A percentile compares a stretch with the other conserved stretches of the same genome.
These are phyloP conservation scores for Gibbula magus DNA, from an alignment of 2,888 invertebrate genomes.

Conservation along the genomic window DNA sequence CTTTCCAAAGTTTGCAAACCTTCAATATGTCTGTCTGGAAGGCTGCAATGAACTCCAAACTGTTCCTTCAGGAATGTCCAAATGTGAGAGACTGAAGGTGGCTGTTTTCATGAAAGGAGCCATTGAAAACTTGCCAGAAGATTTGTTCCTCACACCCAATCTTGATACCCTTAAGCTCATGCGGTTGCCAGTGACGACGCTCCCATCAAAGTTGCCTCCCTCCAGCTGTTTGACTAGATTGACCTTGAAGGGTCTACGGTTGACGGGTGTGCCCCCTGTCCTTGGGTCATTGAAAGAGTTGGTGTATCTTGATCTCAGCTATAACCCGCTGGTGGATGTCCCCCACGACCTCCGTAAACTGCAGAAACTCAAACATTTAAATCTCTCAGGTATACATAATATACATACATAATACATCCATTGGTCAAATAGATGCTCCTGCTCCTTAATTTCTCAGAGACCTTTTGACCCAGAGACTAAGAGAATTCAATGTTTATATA, in stretches of 20 bases:
- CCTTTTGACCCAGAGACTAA: too few species aligned
- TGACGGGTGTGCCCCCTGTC: conserved; percentile 56
- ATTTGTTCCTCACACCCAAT: conserved; percentile 47
- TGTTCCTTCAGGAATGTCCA: conserved; percentile 51
- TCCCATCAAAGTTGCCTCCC: conserved; percentile 51
- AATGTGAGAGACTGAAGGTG: conserved; percentile 46
- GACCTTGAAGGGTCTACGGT: conserved; percentile 53
- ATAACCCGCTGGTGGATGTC: conserved; percentile 62
- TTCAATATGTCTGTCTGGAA: conserved; percentile 37
- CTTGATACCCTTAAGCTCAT: conserved; percentile 39
- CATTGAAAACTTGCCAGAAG: conserved; percentile 50
- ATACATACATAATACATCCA: too few species aligned
- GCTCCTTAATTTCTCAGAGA: too few species aligned
- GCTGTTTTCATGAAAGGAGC: conserved; percentile 48
- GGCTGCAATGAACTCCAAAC: conserved; percentile 30
- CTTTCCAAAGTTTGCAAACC: conserved; percentile 54
- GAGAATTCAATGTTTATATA: too few species aligned
- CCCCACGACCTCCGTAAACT: conserved; percentile 61
- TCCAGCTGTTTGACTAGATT: conserved; percentile 51
- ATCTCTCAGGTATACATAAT: not conserved
- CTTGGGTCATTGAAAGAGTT: conserved; percentile 55
- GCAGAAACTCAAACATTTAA: conserved; percentile 53
- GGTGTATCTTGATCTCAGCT: conserved; percentile 54
- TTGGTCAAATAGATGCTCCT: too few species aligned
- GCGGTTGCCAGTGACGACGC: conserved; percentile 46